phyloP scores from a whole-genome alignment of 2,888 invertebrate species.

The Drosophila kambysellisi region DNA sequence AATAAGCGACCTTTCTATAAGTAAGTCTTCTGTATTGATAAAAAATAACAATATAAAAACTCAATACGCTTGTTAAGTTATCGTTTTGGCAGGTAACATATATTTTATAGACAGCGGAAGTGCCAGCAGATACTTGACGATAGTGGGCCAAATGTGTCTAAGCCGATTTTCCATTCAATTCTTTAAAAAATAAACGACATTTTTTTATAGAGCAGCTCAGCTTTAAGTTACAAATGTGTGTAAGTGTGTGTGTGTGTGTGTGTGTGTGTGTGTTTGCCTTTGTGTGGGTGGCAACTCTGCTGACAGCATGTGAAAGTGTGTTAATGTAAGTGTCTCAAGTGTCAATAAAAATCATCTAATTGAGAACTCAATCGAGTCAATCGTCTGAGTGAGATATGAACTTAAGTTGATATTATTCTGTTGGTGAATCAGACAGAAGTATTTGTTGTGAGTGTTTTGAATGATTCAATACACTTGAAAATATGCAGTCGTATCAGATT shows the following conservation, averaged over 20 bases:
- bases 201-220: constrained; percentile 23
- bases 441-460: neutral
- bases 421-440: neutral
- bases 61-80: constrained; percentile 7
- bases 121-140: constrained; percentile 9
- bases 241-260: neutral
- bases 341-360: constrained; percentile 44
- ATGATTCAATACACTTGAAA: neutral
- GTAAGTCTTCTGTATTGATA: constrained; percentile 34
- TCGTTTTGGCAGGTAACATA: constrained; percentile 38
- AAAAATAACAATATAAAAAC: constrained; percentile 16
- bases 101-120: constrained; percentile 36
- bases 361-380: constrained; percentile 20
- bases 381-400: constrained; percentile 10
- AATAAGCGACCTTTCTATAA: constrained; percentile 45
- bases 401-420: neutral
- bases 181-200: neutral
- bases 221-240: neutral
- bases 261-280: constrained; percentile 3
- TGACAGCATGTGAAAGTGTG: constrained; percentile 41
- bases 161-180: constrained; percentile 37
- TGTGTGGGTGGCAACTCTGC: constrained; percentile 5
- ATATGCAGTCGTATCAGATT: neutral
- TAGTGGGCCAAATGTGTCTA: constrained; percentile 23
- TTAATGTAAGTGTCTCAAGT: constrained; percentile 46